phyloP scores from a whole-genome alignment of 2,113 vertebrate species.

The Grantiella picta region DNA sequence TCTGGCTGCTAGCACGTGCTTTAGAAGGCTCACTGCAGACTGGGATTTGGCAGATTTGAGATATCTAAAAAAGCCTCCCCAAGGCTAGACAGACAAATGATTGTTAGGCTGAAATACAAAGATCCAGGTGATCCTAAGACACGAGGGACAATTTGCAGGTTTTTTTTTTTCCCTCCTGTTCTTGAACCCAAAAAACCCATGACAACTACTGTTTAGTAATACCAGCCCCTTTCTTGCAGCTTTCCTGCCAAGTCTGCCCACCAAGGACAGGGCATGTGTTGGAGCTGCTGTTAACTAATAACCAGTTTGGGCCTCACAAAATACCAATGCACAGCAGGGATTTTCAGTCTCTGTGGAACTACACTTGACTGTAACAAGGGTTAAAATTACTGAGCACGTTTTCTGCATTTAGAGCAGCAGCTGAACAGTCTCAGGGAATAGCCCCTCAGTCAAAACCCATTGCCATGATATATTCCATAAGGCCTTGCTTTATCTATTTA shows the following conservation, averaged over 20 bases:
- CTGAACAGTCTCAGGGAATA: neutral
- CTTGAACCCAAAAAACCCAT: neutral
- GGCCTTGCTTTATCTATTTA: no score
- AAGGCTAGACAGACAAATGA: neutral
- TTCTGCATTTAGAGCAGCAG: neutral
- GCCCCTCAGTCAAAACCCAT: neutral
- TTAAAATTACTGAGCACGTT: neutral
- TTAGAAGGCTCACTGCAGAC: neutral
- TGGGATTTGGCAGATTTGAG: neutral
- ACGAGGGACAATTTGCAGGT: rapidly evolving
- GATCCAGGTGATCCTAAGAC: neutral
- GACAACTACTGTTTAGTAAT: neutral
- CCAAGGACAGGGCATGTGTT: neutral
- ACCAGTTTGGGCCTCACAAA: neutral
- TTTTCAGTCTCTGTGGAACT: neutral
- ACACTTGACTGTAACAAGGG: neutral
- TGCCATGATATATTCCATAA: neutral
- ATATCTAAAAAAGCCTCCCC: neutral
- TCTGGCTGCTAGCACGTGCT: neutral
- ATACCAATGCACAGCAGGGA: neutral
- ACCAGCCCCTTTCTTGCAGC: neutral
- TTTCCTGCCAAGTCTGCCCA: neutral
- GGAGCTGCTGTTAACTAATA: neutral
- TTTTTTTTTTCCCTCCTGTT: neutral
- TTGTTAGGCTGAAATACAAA: neutral